These are phyloP conservation scores for Drosophila yooni DNA, from an alignment of 2,888 invertebrate genomes.

Conservation along the genomic window DNA sequence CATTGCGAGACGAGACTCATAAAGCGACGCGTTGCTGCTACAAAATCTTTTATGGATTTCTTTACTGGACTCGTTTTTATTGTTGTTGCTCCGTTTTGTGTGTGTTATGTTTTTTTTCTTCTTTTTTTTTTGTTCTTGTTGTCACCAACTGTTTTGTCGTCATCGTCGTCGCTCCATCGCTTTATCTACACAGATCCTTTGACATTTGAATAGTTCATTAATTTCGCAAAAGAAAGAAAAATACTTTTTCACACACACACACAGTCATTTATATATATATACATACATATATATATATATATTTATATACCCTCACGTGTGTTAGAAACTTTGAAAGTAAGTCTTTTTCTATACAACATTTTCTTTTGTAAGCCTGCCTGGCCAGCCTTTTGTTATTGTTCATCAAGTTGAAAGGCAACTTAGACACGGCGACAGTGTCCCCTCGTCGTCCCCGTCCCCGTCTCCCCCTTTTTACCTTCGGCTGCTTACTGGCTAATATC, in stretches of 20 bases:
- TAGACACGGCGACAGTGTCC: conserved; percentile 28
- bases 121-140: conserved; percentile 50
- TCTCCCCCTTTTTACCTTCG: conserved; percentile 16
- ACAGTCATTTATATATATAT: conserved; percentile 4
- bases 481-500: conserved; percentile 30
- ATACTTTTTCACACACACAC: conserved; percentile 33
- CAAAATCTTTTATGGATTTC: conserved; percentile 80
- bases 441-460: neutral
- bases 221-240: conserved; percentile 77
- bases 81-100: conserved; percentile 55
- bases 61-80: conserved; percentile 77
- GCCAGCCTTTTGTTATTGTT: conserved; percentile 75
- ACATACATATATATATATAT: neutral
- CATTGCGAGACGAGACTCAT: conserved; percentile 58
- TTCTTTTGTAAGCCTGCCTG: conserved; percentile 60
- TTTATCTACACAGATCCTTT: conserved; percentile 77
- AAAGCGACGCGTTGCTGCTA: conserved; percentile 69
- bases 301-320: conserved; percentile 14
- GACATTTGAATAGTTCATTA: conserved; percentile 81
- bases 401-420: conserved; percentile 79
- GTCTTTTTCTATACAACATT: conserved; percentile 69
- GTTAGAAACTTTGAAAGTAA: conserved; percentile 74
- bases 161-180: conserved; percentile 35
- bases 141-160: conserved; percentile 76
- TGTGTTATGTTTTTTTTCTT: conserved; percentile 27